Base-by-base conservation (phyloP, 2,113 vertebrate genomes). In the Channa argus region DNA sequence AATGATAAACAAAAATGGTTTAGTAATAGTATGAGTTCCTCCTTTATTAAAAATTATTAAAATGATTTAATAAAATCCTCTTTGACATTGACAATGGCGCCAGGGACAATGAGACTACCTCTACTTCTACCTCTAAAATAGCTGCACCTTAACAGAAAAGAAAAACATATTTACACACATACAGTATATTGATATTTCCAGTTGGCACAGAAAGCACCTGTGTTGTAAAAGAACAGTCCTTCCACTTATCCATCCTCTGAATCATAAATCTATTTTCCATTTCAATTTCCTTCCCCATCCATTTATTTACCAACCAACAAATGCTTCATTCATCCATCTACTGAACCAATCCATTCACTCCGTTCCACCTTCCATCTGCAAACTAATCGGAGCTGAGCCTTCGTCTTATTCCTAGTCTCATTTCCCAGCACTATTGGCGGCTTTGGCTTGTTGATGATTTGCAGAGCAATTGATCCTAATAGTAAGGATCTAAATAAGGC, bases 241-340 rank as follows among this genome's bases (percentile, higher is more conserved):
- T 58, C 13, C 34, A 33, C 43, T 37, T 36, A 38, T 68, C 37
- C 12, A 54, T 6, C 10, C 10, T 14, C 45, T 8, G 8, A n/a
- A 33, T 44, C 15, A 72, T 38, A 44, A 65, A 58, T 73, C 72
- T 44, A 49, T 66, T 80, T 37, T 33, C 24, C n/a, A 36, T 8
- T 9, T 10, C 46, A 24, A 24, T 24, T 24, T 24, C 24, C 11
- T 13, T 33, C 41, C 34, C 45, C 10, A 61, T 46, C 65, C 39
- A 67, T 38, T 13, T 34, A 34, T 11, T 36, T 11, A 5, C 34
- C 8, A 12, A 33, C 9, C 49, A 43, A 34, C 24, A 24, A 24
- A 24, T 24, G 24, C 24, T 24, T 24, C 24, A 24, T 24, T 24
- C 24, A 24, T 24, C 24, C 24, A 24, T 24, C 24, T 24, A 24